Base-by-base conservation (phyloP, 2,888 invertebrate genomes). In the Cephus spinipes region DNA sequence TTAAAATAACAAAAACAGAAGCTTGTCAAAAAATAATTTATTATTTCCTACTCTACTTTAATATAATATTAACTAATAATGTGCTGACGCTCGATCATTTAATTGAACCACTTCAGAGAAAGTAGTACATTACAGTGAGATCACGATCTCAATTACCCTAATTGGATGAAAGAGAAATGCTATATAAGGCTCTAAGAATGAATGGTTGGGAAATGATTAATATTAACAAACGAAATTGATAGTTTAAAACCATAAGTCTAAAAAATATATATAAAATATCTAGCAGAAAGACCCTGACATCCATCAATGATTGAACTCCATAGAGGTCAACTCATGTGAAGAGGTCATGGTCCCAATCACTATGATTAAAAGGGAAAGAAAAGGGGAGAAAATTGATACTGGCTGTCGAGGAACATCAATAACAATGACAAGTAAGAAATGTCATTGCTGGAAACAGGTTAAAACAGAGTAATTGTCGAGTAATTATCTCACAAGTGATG, bases 401-500 rank as follows among this genome's bases (percentile, higher is more conserved):
- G 81, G 73, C 74, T 73, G 76, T 79, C 69, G 74, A 55, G 80
- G 77, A 79, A 81, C 80, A 83, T 84, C 79, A 83, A 85, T 83
- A 81, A 85, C 77, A 82, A 81, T 78, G 76, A 83, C 81, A 81
- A 80, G 81, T 76, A 82, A 73, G 73, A 79, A 79, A 76, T 73
- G 71, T 81, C 78, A 83, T 81, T 76, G 23, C n/a, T 36, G 31
- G 32, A n/a, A 36, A 30, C 34, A 77, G 74, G 74, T 75, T 77
- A 68, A 77, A 77, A 68, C 30, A 35, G 32, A 69, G 69, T 73
- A 75, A 73, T 36, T 69, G 55, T 68, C 34, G 71, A 77, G 12
- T 68, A 32, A 32, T 40, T 76, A 82, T 94, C 95, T 93, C 93
- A 95, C 96, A 96, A 92, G 96, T 95, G 92, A 96, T 93, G 87